Evolutionary conservation across 1,140 invertebrate species (phyloP), one percentile per base, ranked within the genome.

Genomic region (Aphidius ervi): DNA sequence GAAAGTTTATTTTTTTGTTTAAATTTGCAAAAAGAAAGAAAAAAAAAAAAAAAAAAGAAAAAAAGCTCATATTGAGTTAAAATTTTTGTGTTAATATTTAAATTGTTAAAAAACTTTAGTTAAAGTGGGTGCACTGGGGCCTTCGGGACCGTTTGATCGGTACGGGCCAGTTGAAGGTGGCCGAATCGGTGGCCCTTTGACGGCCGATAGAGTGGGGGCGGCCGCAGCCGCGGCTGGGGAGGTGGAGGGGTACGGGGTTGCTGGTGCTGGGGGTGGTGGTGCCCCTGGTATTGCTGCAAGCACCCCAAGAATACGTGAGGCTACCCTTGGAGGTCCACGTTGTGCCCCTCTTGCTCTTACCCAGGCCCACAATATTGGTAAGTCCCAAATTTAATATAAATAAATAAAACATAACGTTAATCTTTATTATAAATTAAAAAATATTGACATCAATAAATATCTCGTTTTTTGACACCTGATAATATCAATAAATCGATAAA

Each of bases 231-330:
- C 74, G 70, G 74, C 70, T 72, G 72, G 72, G 72, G 75, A 76
- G 65, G 74, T 75, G 76, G 76, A 77, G 77, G 75, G 74, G 67
- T 78, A 76, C 74, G 76, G 74, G 70, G 74, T 72, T 75, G 77
- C 71, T 73, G 84, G 85, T 83, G 79, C 83, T 84, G 79, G 87
- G 86, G 77, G 87, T 87, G 77, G 87, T 87, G 74, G 83, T 86
- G 74, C 86, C 87, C 77, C 82, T 85, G 82, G 81, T 80, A 76
- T 82, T 80, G 70, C 71, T 63, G 66, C 68, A 31, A 72, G 73
- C 61, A 72, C 74, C 74, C 76, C 78, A 70, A 70, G 78, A 63
- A 76, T 78, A 72, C 78, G 78, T 71, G 76, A 79, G 67, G 73
- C 78, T 56, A 71, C 76, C 70, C 74, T 77, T 63, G 75, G 74